These are phyloP conservation scores for Cheilosia vernalis DNA, from an alignment of 2,888 invertebrate genomes.

Conservation along the genomic window DNA sequence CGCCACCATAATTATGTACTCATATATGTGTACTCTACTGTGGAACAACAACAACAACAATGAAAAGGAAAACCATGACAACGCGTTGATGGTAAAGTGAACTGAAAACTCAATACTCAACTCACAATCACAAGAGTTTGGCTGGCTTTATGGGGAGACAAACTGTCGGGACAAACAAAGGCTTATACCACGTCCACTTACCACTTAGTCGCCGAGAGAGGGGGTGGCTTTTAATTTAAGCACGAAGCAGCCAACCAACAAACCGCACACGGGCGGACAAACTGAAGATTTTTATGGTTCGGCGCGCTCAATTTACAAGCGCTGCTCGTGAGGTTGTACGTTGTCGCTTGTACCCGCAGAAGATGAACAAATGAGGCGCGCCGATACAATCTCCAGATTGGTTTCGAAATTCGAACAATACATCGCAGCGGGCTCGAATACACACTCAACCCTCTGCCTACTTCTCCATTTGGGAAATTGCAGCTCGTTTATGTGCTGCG, in stretches of 20 bases:
- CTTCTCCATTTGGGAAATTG: constrained; percentile 22
- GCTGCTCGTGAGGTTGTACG: constrained; percentile 35
- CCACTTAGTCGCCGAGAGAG: not conserved
- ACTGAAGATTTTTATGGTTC: constrained; percentile 71
- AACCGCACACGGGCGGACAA: constrained; percentile 67
- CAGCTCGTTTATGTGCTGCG: constrained; percentile 42
- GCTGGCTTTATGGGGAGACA: constrained; percentile 22
- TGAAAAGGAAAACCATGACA: constrained; percentile 28
- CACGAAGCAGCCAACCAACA: constrained; percentile 57
- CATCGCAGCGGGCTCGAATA: constrained; percentile 22
- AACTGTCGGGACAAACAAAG: constrained; percentile 66
- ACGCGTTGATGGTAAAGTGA: constrained; percentile 16
- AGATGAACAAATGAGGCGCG: constrained; percentile 69
- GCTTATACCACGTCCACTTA: constrained; percentile 57
- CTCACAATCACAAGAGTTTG: not conserved
- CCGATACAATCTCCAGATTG: constrained; percentile 53
- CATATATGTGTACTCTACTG: not conserved
- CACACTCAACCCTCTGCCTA: constrained; percentile 1
- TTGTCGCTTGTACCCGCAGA: constrained; percentile 47
- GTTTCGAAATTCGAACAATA: constrained; percentile 52
- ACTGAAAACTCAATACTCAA: not conserved
- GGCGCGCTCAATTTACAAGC: constrained; percentile 74
- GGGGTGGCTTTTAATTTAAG: constrained; percentile 67
- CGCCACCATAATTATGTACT: constrained; percentile 60
- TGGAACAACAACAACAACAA: not conserved